Evolutionary conservation across 1,140 invertebrate genomes (phyloP).

Genomic region (Epicauta chinensis): DNA sequence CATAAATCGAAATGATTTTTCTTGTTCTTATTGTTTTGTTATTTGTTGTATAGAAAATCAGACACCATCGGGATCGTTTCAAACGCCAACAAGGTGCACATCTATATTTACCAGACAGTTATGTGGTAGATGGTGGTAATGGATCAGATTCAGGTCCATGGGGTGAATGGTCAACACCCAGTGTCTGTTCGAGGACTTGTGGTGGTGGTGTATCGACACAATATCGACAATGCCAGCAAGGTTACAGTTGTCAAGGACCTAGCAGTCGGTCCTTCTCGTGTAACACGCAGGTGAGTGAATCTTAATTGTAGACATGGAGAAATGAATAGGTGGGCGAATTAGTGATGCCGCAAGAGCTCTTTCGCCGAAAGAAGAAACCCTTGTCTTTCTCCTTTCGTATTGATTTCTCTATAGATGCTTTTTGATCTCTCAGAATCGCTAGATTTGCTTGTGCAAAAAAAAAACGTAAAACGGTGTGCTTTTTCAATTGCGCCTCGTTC

Average conservation of each 20-base stretch:
- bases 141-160: conserved; percentile 52
- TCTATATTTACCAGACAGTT: conserved; percentile 59
- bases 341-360: too few species aligned
- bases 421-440: too few species aligned
- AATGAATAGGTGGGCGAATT: too few species aligned
- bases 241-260: conserved; percentile 67
- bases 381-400: too few species aligned
- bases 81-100: conserved; percentile 66
- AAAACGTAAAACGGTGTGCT: too few species aligned
- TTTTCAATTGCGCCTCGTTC: too few species aligned
- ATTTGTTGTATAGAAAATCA: conserved; percentile 39
- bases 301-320: too few species aligned
- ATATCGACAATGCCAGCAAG: conserved; percentile 60
- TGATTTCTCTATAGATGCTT: too few species aligned
- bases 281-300: conserved; percentile 65
- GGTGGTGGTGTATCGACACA: conserved; percentile 82
- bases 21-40: conserved; percentile 13
- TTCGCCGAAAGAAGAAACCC: too few species aligned
- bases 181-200: conserved; percentile 77
- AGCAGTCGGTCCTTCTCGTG: conserved; percentile 81
- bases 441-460: too few species aligned
- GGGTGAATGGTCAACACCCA: conserved; percentile 69
- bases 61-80: conserved; percentile 54
- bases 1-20: too few species aligned
- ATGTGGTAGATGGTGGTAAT: conserved; percentile 55